Evolutionary conservation across 2,888 invertebrate species (phyloP), one percentile per base, ranked within the genome.

Genomic region (Artemia sinica): DNA sequence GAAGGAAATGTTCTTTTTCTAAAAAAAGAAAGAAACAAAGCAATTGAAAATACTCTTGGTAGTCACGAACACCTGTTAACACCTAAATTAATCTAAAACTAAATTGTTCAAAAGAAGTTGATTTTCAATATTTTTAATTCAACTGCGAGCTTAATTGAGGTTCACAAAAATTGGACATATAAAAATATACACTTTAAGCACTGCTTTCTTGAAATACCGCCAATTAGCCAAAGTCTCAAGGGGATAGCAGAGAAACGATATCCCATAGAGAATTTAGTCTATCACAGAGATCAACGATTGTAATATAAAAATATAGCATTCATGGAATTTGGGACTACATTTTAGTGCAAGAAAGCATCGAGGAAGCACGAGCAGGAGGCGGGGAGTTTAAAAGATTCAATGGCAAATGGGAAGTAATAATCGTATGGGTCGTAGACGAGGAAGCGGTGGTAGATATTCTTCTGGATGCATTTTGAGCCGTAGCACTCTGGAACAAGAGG

Each of bases 331-430:
- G 41, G 41, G 41, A 41, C 41, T 41, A 41, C 41, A 41, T 41
- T 6, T 41, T 41, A 41, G 41, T 58, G 14, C 63, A 58, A 28
- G 69, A 69, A 72, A 50, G 71, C 72, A 10, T 70, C 73, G 49
- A 73, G 69, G 18, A 71, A 67, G 67, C 74, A 74, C 28, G 74
- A 72, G 69, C 74, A 74, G 65, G 72, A 70, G 28, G 73, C 71
- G 13, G 74, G 74, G 65, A 74, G 70, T 69, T 73, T 72, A 72
- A 74, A 74, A 51, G 68, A 72, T 65, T 73, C 75, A 58, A 75
- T 72, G 68, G 73, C 72, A 71, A 75, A 75, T 13, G 74, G 75
- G 70, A 74, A 73, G 70, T 74, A 73, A 63, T 73, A 71, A 68
- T 74, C 73, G 52, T 72, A 73, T 13, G 74, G 71, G 68, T 74